Conservation (phyloP, 23 tunicate genomes). For the Clavelina lepadiformis region DNA sequence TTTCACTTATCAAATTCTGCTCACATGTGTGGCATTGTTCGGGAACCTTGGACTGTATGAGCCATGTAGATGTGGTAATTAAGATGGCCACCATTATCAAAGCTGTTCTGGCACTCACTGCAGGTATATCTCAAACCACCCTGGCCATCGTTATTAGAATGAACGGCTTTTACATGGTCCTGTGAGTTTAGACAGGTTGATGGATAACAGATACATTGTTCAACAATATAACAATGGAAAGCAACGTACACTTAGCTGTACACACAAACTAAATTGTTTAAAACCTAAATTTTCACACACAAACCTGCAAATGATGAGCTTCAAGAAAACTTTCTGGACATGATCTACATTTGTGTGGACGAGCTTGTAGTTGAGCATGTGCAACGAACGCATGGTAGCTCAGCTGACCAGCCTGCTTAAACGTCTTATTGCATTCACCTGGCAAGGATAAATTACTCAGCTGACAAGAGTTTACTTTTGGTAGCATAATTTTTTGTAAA, state of each 20-base stretch:
- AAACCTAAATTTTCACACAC: not conserved
- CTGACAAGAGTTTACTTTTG: too few relatives aligned
- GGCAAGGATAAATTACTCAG: slow-evolving; percentile 6
- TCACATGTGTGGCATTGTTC: slow-evolving; percentile 45
- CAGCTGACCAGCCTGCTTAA: slow-evolving; percentile 39
- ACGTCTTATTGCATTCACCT: slow-evolving; percentile 63
- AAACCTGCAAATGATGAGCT: slow-evolving; percentile 64
- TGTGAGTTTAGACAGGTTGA: slow-evolving; percentile 4
- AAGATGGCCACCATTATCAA: slow-evolving; percentile 57
- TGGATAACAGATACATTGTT: too few relatives aligned
- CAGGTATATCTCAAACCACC: slow-evolving; percentile 38
- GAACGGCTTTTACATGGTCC: slow-evolving; percentile 85
- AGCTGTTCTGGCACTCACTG: slow-evolving; percentile 60
- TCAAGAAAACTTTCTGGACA: slow-evolving; percentile 74
- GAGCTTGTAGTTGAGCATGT: slow-evolving; percentile 63
- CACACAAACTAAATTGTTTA: not conserved
- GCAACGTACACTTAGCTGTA: not conserved
- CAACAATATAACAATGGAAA: not conserved
- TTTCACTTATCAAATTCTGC: not conserved
- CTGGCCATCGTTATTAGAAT: slow-evolving; percentile 25
- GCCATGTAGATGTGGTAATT: slow-evolving; percentile 77
- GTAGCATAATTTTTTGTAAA: too few relatives aligned
- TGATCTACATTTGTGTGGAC: slow-evolving; percentile 69
- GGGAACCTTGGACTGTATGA: slow-evolving; percentile 66
- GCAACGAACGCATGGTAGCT: slow-evolving; percentile 62